These are phyloP conservation scores for Otocyon megalotis DNA, from an alignment of 2,113 vertebrate species.

Conservation along the genomic window DNA sequence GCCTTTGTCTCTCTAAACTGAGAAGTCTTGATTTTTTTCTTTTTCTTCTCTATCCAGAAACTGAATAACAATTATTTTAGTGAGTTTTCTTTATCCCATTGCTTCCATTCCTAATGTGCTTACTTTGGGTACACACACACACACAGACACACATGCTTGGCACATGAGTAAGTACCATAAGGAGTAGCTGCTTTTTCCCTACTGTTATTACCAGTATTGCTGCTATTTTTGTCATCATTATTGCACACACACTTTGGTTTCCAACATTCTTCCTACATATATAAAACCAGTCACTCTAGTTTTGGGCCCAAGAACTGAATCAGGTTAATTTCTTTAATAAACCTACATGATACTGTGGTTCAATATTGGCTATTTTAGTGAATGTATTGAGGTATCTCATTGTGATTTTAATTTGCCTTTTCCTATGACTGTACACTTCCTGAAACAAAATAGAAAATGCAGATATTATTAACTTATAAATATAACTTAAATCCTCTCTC, in stretches of 20 bases:
- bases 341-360: neutral
- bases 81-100: neutral
- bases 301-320: neutral
- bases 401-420: constrained; percentile 43
- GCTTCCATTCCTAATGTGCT: neutral
- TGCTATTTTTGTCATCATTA: neutral
- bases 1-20: neutral
- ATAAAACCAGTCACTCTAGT: neutral
- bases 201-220: neutral
- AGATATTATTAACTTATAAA: neutral
- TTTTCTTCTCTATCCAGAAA: neutral
- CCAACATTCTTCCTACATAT: neutral
- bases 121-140: neutral
- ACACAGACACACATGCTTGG: neutral
- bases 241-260: neutral
- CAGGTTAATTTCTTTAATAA: neutral
- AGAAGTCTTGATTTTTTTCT: constrained; percentile 27
- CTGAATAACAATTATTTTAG: neutral
- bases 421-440: neutral
- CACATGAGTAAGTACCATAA: neutral
- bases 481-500: constrained; percentile 24
- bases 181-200: neutral
- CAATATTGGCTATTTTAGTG: neutral
- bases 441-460: constrained; percentile 43
- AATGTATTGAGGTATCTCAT: neutral